Percentiles rank a stretch among this genome's conserved stretches.
These are phyloP conservation scores for Spodoptera picta DNA, from an alignment of 2,888 invertebrate species.

Conservation along the genomic window DNA sequence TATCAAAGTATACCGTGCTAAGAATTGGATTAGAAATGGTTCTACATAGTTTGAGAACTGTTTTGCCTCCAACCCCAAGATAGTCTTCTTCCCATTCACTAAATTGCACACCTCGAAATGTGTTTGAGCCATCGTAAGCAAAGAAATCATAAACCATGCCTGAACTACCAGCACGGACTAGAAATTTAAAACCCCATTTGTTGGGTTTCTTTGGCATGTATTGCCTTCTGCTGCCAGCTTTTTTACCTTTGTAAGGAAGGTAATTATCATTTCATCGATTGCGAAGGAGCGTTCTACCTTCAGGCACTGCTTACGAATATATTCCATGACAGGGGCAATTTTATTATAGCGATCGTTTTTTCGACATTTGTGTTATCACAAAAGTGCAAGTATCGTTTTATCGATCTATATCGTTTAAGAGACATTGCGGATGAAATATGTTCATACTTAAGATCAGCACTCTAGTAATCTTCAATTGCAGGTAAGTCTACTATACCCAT, in stretches of 20 bases:
- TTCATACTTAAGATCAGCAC: constrained; percentile 1
- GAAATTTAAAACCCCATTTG: constrained; percentile 36
- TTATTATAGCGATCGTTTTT: constrained; percentile 15
- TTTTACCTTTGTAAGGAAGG: constrained; percentile 40
- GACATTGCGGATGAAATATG: neutral
- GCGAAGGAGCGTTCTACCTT: constrained; percentile 28
- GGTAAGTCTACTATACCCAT: constrained; percentile 5
- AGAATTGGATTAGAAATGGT: neutral
- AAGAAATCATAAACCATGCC: constrained; percentile 38
- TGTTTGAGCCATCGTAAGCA: constrained; percentile 36
- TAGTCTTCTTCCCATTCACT: constrained; percentile 2
- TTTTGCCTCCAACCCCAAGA: constrained; percentile 10
- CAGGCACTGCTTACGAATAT: constrained; percentile 19
- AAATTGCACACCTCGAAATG: constrained; percentile 7
- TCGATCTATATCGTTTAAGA: constrained; percentile 2
- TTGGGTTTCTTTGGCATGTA: constrained; percentile 25
- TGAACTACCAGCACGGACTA: constrained; percentile 35
- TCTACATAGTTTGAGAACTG: constrained; percentile 4
- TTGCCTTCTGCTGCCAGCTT: constrained; percentile 35
- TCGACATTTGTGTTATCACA: constrained; percentile 23
- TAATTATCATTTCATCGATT: constrained; percentile 40
- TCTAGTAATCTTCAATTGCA: constrained; percentile 6
- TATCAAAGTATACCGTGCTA: constrained; percentile 5
- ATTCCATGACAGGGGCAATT: constrained; percentile 13
- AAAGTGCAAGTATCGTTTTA: constrained; percentile 21